Base-by-base conservation (phyloP, 2,888 invertebrate genomes). In the Drosophila hawaiiensis region DNA sequence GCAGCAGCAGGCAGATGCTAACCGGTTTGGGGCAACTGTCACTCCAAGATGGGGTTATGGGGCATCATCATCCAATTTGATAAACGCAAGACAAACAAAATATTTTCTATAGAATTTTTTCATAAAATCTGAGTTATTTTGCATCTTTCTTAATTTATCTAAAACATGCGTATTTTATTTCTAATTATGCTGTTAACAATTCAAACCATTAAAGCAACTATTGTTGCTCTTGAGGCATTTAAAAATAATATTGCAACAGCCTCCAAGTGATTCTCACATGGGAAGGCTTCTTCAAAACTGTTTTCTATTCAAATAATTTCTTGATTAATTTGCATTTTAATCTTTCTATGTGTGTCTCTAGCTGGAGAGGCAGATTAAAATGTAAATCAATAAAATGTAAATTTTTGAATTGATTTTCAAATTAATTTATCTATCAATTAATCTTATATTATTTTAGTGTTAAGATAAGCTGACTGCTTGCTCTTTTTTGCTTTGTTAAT, bases 1-100 rank as follows among this genome's bases (percentile, higher is more conserved):
- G 25, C 14, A 47, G 47, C 50, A 43, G 22, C 22, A 47, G 47
- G 7, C 47, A 56, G 25, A 0, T 55, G 35, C 5, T n/a, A 82
- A 78, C 78, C 78, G 68, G 78, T 81, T 76, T 56, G n/a, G 7
- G 56, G 53, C 9, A 60, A 65, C 65, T 66, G 60, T 58, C 56
- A 54, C 22, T 35, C 53, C 29, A 43, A 22, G 22, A 14, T 22
- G 14, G 12, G 14, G 10, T 41, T 41, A 56, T 25, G 37, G 47
- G 35, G 25, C 71, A 47, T 65, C 65, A 61, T 53, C 66, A 58
- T 53, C 63, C 68, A 65, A 49, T n/a, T 62, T 54, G 47, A 60
- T 68, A 54, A 76, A 76, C 25, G 60, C 56, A 55, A 62, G 61
- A 43, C 53, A 55, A 55, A 63, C 69, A 76, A 80, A 75, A 67